Conservation (phyloP, 2,797 vertebrate species). For the Menidia menidia region DNA sequence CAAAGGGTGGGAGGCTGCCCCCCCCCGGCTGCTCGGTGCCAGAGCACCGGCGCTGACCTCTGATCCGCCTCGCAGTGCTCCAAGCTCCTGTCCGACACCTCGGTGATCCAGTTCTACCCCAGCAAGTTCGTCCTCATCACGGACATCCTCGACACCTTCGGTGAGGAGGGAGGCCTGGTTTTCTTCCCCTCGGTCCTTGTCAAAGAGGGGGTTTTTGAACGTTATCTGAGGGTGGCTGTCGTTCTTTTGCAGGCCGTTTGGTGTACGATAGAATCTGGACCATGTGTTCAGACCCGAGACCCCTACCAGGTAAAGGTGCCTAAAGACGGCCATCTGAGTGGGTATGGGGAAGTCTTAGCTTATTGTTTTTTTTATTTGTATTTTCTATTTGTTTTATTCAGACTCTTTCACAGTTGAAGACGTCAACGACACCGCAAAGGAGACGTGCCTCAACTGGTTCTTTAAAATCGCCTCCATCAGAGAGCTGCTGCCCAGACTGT, state of each 20-base stretch:
- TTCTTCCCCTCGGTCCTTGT: not conserved
- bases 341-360: not conserved
- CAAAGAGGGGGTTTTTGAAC: not conserved
- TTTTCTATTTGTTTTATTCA: slow-evolving; percentile 53
- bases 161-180: slow-evolving; percentile 73
- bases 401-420: slow-evolving; percentile 91
- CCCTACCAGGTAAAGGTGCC: slow-evolving; percentile 82
- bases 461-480: slow-evolving; percentile 99
- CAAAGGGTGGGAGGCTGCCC: not conserved
- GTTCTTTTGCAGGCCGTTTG: slow-evolving; percentile 85
- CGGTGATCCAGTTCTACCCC: slow-evolving; percentile 98
- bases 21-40: too few species aligned
- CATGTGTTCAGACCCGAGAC: slow-evolving; percentile 89
- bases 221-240: slow-evolving; percentile 7
- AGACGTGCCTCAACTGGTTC: slow-evolving; percentile 99
- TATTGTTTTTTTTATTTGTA: not conserved
- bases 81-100: slow-evolving; percentile 96
- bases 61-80: slow-evolving; percentile 86
- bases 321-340: too few species aligned
- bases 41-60: not conserved
- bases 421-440: slow-evolving; percentile 94
- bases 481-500: slow-evolving; percentile 96
- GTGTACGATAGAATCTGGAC: slow-evolving; percentile 96
- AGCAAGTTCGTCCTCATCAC: slow-evolving; percentile 99
- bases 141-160: slow-evolving; percentile 97